Evolutionary conservation across 2,113 vertebrate genomes (phyloP), one percentile per base, ranked within the genome.

Genomic region (Parotia lawesii): DNA sequence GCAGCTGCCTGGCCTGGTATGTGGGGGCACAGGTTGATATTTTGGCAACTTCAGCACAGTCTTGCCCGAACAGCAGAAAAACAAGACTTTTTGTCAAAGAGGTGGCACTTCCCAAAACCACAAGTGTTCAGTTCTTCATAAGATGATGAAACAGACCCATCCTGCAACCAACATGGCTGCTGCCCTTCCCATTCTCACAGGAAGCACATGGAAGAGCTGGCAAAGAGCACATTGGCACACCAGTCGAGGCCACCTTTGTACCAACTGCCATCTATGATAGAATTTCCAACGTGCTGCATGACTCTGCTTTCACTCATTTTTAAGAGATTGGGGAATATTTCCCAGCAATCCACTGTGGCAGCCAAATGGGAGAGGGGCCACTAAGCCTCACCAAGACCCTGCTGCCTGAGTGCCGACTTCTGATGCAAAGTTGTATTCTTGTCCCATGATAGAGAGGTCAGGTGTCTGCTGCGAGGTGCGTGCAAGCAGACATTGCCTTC

Each of bases 141-240:
- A 37, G 51, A 18, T 44, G 40, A 13, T 66, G 47, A 28, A 38
- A 31, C 56, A 50, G 15, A 56, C 8, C 28, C 40, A 18, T 42
- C 72, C 57, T 33, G 45, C 57, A 51, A 15, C 6, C 66, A 62
- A 4, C 37, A 38, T 5, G 17, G 33, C 35, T 35, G 31, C 56
- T 45, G 79, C 35, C 4, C 1, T 66, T 82, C 69, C 21, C 11
- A 0, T 70, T 56, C 38, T 78, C 44, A 31, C 0, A 0, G 45
- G 44, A 35, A 31, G 44, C 62, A n/a, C 2, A 1, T 16, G 35
- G 35, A 58, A 56, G 44, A 24, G 44, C 33, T 44, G 51, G 45
- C 25, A 71, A 56, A 45, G 2, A 35, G 31, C 48, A 51, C 15
- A 4, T 37, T 2, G 29, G 57, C 53, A 24, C 31, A 25, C 2